phyloP scores from a whole-genome alignment of 2,797 vertebrate genomes.

The Platyrinchus mystaceus region DNA sequence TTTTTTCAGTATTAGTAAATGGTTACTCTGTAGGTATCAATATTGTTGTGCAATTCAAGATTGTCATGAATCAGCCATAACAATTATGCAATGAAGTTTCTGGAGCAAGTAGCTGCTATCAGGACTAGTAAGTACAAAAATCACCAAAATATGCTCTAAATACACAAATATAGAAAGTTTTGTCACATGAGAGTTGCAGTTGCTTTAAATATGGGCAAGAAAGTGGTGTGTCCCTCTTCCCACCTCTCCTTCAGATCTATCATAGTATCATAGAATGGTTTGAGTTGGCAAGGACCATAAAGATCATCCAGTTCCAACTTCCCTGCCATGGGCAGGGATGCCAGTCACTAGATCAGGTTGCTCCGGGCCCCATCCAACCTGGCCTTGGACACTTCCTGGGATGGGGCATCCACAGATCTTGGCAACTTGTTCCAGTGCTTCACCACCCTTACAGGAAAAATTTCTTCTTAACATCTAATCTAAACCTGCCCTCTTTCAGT shows the following conservation, averaged over 20 bases:
- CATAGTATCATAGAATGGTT: not conserved
- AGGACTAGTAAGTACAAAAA: not conserved
- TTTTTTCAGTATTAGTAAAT: not conserved
- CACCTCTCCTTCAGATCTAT: not conserved
- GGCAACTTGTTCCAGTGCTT: not conserved
- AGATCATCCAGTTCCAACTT: not conserved
- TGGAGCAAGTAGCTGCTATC: not conserved
- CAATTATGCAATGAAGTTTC: not conserved
- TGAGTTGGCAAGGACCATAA: not conserved
- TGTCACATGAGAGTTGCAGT: not conserved
- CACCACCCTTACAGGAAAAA: not conserved
- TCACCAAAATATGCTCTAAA: not conserved
- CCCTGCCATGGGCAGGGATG: not conserved
- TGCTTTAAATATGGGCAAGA: not conserved
- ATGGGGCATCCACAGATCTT: not conserved
- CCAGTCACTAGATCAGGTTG: not conserved
- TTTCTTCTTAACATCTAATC: too few relatives aligned
- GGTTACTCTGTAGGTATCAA: not conserved
- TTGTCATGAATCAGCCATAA: not conserved
- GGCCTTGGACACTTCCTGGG: too few relatives aligned
- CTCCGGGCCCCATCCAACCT: not conserved
- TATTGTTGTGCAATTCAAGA: not conserved
- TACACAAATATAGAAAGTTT: not conserved
- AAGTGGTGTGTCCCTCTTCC: not conserved
- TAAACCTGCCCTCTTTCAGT: not conserved